phyloP scores from a whole-genome alignment of 2,113 vertebrate species.

The Pluvianellus socialis region DNA sequence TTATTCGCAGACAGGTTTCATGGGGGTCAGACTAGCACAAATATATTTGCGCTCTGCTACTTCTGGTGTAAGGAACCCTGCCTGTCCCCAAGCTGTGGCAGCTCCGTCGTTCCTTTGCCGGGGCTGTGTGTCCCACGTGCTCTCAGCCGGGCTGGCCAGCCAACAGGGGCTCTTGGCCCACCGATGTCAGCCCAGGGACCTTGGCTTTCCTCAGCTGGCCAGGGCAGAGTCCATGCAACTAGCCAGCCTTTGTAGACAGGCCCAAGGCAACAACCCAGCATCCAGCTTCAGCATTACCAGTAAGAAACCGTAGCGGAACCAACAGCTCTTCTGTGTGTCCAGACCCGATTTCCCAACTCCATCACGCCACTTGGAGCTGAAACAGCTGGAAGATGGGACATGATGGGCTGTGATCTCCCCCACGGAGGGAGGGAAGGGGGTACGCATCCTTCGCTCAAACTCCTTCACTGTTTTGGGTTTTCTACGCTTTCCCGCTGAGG shows the following conservation, averaged over 20 bases:
- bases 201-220: fast-evolving
- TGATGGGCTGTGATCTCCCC: not conserved
- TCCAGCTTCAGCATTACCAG: not conserved
- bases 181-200: fast-evolving
- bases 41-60: not conserved
- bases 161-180: fast-evolving
- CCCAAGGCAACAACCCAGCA: not conserved
- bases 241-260: no score
- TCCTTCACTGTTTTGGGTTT: fast-evolving
- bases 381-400: not conserved
- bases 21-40: not conserved
- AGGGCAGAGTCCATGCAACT: not conserved
- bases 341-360: not conserved
- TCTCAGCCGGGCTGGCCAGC: fast-evolving
- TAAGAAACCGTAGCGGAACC: not conserved
- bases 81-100: fast-evolving
- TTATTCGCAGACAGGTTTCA: not conserved
- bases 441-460: not conserved
- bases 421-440: not conserved
- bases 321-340: not conserved
- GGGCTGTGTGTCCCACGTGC: not conserved
- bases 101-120: not conserved
- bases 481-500: not conserved
- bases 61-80: not conserved
- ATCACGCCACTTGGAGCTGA: not conserved